Evolutionary conservation across 2,113 vertebrate genomes (phyloP), one percentile per base, ranked within the genome.

Genomic region (Osmerus eperlanus): DNA sequence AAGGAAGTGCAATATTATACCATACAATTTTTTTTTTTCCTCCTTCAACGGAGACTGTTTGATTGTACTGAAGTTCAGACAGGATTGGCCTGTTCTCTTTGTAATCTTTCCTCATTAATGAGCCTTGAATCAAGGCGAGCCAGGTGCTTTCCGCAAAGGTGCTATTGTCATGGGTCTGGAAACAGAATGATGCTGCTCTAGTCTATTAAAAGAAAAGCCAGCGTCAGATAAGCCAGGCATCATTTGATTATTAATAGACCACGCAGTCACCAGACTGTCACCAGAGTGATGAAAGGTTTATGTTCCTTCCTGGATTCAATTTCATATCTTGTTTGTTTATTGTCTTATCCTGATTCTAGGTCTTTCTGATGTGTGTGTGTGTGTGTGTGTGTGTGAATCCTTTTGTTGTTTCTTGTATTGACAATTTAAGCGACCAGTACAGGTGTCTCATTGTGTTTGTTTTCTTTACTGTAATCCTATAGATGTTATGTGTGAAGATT

Each of bases 61-160:
- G 67, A 73, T 29, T 77, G 15, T 6, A 1, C 28, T 32, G 16
- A 67, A 58, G 54, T 73, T 79, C 56, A 76, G 67, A 80, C 78
- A 73, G 79, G 86, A 82, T 16, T 61, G 59, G 76, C 81, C 74
- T 72, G 84, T 83, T 83, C 41, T 75, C 68, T 78, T 67, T 71
- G 15, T 83, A 80, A 80, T 68, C 70, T 78, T 78, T 83, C 62
- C 19, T 81, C 65, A 59, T 79, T 64, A 54, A n/a, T 69, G 74
- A 47, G 13, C 54, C 68, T 75, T 32, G 66, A 61, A 81, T 80
- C n/a, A 72, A 72, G 77, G 59, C 68, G 18, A 64, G 19, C 69
- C 77, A 75, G 72, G 77, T 83, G 77, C 75, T 73, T 78, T 19
- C 67, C 71, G 12, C 56, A 73, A 62, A 69, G 70, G 70, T 55